Evolutionary conservation across 2,113 vertebrate species (phyloP), one percentile per base, ranked within the genome.

Genomic region (human (Homo sapiens)): DNA sequence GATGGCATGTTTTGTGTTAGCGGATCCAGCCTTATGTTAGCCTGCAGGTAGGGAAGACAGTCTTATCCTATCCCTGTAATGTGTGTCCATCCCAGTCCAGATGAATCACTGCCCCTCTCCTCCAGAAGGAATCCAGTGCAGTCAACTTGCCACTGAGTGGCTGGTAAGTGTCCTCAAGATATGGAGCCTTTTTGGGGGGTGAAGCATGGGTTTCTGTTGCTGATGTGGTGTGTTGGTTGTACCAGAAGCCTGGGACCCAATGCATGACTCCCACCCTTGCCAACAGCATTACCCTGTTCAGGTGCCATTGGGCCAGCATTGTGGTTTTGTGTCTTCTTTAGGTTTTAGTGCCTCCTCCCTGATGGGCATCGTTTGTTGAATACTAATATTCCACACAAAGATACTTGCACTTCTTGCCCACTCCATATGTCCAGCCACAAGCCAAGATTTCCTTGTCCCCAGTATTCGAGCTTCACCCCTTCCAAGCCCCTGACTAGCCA

Each of bases 281-380:
- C 12, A 0, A 27, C 5, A 5, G 14, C 32, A 8, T n/a, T 8
- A 2, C 14, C 22, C 27, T 5, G 5, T 5, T 30, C 30, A 3
- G 0, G 2, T 25, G 40, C 8, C 38, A 0, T 12, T 30, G 59
- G n/a, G 12, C 32, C 38, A 22, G 52, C 32, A 5, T 38, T 11
- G 2, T 5, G 1, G 43, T 55, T 72, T 40, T 16, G 22, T 3
- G 50, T 79, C 38, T 20, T 3, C 23, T 57, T 45, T 16, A 20
- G 55, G 35, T 68, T 57, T 87, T 45, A 79, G 30, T 27, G 48
- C 22, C 38, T n/a, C 6, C n/a, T 16, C 61, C 22, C 4, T 6
- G 27, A 70, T 18, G 17, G 14, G 6, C 3, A 2, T 16, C 32
- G 6, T 55, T 32, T 48, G n/a, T 17, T 48, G 50, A 64, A 35